phyloP scores from a whole-genome alignment of 2,113 vertebrate species.

The Silurus meridionalis region DNA sequence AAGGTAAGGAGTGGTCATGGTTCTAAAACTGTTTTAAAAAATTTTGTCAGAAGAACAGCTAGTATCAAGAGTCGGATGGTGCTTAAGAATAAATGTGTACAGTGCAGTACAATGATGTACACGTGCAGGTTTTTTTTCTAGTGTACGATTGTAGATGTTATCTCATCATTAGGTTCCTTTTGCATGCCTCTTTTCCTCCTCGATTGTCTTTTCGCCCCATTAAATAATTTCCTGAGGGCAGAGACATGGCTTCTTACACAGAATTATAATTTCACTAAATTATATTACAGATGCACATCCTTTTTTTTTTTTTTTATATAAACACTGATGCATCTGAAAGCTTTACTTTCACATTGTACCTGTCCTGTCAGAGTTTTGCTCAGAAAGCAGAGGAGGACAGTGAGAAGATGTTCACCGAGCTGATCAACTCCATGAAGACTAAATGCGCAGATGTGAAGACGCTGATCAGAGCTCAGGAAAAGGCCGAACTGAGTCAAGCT shows the following conservation, averaged over 20 bases:
- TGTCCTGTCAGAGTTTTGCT: conserved; percentile 30
- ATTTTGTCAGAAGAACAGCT: background rate
- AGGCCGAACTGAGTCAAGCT: background rate
- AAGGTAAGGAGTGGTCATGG: background rate
- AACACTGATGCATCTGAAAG: background rate
- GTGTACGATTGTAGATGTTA: background rate
- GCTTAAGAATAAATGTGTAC: background rate
- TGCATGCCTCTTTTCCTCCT: too few species aligned
- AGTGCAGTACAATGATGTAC: too few species aligned
- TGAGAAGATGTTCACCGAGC: conserved; percentile 21
- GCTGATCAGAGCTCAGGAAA: conserved; percentile 22
- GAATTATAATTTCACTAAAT: too few species aligned
- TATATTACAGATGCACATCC: background rate
- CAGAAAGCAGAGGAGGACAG: conserved; percentile 2
- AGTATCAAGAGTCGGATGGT: background rate
- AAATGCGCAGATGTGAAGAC: conserved; percentile 23
- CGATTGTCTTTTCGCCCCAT: too few species aligned
- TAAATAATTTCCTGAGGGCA: too few species aligned
- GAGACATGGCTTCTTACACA: too few species aligned
- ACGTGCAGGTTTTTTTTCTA: background rate
- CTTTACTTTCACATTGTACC: background rate
- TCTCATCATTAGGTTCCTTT: too few species aligned
- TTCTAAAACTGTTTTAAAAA: background rate
- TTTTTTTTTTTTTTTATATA: background rate
- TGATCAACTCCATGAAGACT: conserved; percentile 18